These are phyloP conservation scores for Thyatira batis DNA, from an alignment of 2,888 invertebrate species.

Conservation along the genomic window DNA sequence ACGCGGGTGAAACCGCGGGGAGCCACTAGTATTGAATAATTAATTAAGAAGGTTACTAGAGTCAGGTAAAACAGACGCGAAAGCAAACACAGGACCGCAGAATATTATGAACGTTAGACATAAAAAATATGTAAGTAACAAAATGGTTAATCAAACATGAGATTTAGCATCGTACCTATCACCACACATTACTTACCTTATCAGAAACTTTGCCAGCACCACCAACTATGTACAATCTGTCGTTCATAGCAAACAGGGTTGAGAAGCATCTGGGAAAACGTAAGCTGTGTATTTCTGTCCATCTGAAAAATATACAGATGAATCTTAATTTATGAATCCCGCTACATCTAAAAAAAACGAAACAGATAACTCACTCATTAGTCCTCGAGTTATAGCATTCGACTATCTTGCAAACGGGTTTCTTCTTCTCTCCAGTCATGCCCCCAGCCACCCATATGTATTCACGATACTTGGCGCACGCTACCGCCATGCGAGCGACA, in stretches of 20 bases:
- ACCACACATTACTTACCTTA: conserved; percentile 59
- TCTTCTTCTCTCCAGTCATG: conserved; percentile 83
- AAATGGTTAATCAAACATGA: no score
- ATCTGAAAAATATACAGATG: conserved; percentile 54
- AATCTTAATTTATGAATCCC: not conserved
- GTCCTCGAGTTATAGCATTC: conserved; percentile 85
- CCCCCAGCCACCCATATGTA: conserved; percentile 89
- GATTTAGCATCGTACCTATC: no score
- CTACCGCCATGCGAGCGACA: conserved; percentile 83
- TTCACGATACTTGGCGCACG: conserved; percentile 83
- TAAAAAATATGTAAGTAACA: no score
- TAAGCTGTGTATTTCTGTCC: conserved; percentile 81
- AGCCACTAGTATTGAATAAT: no score
- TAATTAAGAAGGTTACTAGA: no score
- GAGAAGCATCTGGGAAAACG: conserved; percentile 81
- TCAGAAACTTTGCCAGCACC: conserved; percentile 83
- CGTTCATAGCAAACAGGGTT: conserved; percentile 80
- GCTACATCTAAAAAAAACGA: no score
- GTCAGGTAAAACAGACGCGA: no score
- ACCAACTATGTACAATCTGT: conserved; percentile 85
- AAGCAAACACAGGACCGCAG: no score
- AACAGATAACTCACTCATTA: conserved; percentile 82
- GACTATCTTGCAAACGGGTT: conserved; percentile 81
- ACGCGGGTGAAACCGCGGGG: no score
- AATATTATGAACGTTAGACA: no score